A percentile compares a stretch with the other conserved stretches of the same genome.
These are phyloP conservation scores for Lasioglossum lativentre DNA, from an alignment of 2,888 invertebrate genomes.

Conservation along the genomic window DNA sequence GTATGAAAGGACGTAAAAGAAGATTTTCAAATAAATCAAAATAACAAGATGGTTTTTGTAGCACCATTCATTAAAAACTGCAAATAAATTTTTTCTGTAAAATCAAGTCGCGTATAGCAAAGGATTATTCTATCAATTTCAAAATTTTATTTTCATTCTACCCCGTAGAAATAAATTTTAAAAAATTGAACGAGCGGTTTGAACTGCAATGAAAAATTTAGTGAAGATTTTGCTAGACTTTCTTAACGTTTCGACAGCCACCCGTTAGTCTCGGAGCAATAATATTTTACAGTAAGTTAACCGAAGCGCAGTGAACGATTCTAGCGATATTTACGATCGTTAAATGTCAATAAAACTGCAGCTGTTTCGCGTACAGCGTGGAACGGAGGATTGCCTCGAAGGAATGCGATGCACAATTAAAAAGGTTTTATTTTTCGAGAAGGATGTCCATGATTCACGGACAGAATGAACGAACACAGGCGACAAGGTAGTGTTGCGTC, in stretches of 20 bases:
- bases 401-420: conserved; percentile 1
- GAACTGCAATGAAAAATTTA: background rate
- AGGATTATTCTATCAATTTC: too few species aligned
- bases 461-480: background rate
- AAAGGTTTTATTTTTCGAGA: background rate
- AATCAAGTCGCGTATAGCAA: too few species aligned
- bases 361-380: background rate
- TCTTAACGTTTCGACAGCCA: background rate
- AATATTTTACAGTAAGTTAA: background rate
- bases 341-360: background rate
- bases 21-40: too few species aligned
- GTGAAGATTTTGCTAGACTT: background rate
- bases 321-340: background rate
- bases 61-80: too few species aligned
- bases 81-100: too few species aligned
- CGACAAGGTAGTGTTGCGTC: background rate
- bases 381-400: background rate
- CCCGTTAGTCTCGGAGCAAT: background rate
- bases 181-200: background rate
- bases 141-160: too few species aligned
- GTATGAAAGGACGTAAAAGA: too few species aligned
- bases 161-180: background rate
- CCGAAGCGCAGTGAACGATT: background rate
- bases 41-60: too few species aligned
- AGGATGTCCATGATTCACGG: background rate